Conservation (phyloP, 2,797 vertebrate genomes). For the Cyprinodon diabolis region DNA sequence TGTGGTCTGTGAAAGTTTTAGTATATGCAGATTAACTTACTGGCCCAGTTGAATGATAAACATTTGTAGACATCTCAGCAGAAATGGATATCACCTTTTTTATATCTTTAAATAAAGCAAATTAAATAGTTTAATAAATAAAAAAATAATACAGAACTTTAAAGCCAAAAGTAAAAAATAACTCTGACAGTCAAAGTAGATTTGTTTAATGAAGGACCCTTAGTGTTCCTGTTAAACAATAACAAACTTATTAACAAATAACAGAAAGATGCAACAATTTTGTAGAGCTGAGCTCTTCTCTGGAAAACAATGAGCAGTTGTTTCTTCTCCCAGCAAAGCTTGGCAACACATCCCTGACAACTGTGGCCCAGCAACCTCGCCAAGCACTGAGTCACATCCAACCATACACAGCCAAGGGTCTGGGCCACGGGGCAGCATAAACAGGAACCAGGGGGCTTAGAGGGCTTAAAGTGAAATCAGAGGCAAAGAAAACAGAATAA, state of each 20-base stretch:
- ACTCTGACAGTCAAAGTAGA: not conserved
- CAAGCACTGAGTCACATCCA: slow-evolving; percentile 42
- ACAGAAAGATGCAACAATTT: not conserved
- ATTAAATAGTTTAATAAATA: not conserved
- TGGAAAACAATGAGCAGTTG: slow-evolving; percentile 12
- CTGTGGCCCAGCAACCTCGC: slow-evolving; percentile 53
- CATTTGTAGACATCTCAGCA: no score
- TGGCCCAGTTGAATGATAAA: no score
- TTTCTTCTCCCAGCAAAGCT: slow-evolving; percentile 26
- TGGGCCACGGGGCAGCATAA: slow-evolving; percentile 36
- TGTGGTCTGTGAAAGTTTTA: not conserved
- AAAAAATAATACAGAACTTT: not conserved
- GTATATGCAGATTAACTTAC: no score
- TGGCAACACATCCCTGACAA: slow-evolving; percentile 60
- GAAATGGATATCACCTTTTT: not conserved
- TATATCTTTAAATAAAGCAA: no score
- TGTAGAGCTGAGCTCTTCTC: not conserved
- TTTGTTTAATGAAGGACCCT: not conserved
- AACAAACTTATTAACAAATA: not conserved
- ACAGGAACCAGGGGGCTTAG: slow-evolving; percentile 57
- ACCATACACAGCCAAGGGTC: slow-evolving; percentile 37
- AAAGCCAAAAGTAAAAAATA: not conserved
- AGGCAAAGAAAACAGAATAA: slow-evolving; percentile 22
- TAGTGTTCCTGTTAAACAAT: not conserved
- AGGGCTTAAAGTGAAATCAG: slow-evolving; percentile 41